These are phyloP conservation scores for Muscidifurax raptorellus DNA, from an alignment of 1,140 invertebrate species.

Conservation along the genomic window DNA sequence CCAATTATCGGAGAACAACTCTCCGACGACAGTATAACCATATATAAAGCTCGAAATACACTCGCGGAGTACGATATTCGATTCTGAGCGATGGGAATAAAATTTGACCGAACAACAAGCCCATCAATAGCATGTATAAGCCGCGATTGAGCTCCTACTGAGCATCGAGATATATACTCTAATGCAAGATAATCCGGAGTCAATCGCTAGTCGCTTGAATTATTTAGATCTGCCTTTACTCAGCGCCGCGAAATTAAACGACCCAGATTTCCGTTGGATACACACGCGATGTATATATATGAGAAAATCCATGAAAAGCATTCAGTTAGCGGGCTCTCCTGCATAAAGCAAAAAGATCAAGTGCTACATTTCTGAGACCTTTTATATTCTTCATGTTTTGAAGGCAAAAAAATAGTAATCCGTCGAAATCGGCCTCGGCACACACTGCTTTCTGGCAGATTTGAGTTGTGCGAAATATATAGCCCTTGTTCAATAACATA, in stretches of 20 bases:
- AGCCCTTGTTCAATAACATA: too few species aligned
- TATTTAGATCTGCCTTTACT: conserved; percentile 3
- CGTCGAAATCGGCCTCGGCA: too few species aligned
- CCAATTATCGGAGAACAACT: neutral
- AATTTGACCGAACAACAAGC: neutral
- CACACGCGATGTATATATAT: neutral
- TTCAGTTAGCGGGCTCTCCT: too few species aligned
- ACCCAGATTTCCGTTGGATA: neutral
- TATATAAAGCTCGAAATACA: neutral
- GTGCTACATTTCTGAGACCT: too few species aligned
- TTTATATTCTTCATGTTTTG: too few species aligned
- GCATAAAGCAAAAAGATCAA: too few species aligned
- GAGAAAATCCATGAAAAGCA: too few species aligned
- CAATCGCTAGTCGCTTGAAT: neutral
- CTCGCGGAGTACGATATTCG: neutral
- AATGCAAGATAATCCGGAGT: neutral
- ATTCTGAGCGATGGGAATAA: neutral
- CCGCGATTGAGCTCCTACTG: neutral
- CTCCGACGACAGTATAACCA: too few species aligned
- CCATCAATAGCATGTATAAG: neutral
- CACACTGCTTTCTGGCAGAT: too few species aligned
- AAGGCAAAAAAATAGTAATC: too few species aligned
- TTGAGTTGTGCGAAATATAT: too few species aligned
- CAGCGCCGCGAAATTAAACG: conserved; percentile 18
- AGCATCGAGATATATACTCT: neutral